These are phyloP conservation scores for Tetanocera ferruginea DNA, from an alignment of 2,888 invertebrate species.

Conservation along the genomic window DNA sequence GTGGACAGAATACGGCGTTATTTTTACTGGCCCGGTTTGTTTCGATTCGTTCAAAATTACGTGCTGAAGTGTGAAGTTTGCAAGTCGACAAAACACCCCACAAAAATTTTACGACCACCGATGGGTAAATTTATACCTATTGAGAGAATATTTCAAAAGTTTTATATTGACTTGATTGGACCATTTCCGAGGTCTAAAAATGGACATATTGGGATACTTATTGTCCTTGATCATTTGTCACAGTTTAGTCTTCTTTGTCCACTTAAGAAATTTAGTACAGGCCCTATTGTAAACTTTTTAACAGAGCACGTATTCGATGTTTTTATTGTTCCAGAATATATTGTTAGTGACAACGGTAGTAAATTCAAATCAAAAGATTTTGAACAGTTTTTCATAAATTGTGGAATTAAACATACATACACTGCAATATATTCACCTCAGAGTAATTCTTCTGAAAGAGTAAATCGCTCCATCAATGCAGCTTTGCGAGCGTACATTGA, in stretches of 20 bases:
- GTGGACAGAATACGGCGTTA: neutral
- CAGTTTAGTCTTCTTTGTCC: neutral
- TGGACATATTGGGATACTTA: neutral
- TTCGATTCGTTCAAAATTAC: too few species aligned
- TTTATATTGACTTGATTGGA: neutral
- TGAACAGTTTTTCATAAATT: constrained; percentile 6
- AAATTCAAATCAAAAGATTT: constrained; percentile 38
- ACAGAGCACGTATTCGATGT: neutral
- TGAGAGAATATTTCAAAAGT: neutral
- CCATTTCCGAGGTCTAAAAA: neutral
- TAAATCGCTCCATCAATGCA: constrained; percentile 15
- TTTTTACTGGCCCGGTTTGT: constrained; percentile 31
- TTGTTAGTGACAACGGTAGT: constrained; percentile 32
- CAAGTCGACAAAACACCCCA: too few species aligned
- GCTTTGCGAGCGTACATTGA: constrained; percentile 23
- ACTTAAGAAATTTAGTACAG: neutral
- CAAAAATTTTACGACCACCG: neutral
- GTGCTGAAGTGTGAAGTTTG: too few species aligned
- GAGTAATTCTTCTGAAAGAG: constrained; percentile 31
- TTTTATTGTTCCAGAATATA: neutral
- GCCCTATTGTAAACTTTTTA: neutral
- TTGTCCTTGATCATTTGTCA: neutral
- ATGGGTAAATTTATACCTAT: neutral
- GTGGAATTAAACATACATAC: constrained; percentile 18
- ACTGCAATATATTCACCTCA: constrained; percentile 39